phyloP scores from a whole-genome alignment of 2,797 vertebrate genomes.

The Pseudocheirus occidentalis region DNA sequence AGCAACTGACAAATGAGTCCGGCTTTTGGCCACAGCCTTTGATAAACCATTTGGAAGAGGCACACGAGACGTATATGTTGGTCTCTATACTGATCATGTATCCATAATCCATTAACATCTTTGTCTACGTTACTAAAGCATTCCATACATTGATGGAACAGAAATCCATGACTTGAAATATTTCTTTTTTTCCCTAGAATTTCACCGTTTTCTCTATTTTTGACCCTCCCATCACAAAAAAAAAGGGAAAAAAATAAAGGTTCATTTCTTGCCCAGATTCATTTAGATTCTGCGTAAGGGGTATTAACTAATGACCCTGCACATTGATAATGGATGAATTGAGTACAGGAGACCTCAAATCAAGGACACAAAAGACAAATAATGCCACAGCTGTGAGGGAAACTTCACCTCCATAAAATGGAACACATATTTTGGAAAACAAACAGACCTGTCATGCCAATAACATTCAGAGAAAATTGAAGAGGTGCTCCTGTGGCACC shows the following conservation, averaged over 20 bases:
- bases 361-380: constrained; percentile 64
- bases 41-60: constrained; percentile 75
- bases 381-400: constrained; percentile 56
- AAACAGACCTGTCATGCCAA: constrained; percentile 7
- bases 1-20: constrained; percentile 68
- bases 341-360: constrained; percentile 74
- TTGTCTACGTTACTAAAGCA: constrained; percentile 61
- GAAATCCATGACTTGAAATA: constrained; percentile 75
- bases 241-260: constrained; percentile 82
- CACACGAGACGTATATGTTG: constrained; percentile 58
- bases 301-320: constrained; percentile 79
- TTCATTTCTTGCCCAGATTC: constrained; percentile 76
- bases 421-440: constrained; percentile 63
- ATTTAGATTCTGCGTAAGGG: constrained; percentile 82
- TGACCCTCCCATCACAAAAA: constrained; percentile 66
- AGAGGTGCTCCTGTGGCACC: background rate
- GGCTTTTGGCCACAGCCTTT: constrained; percentile 73
- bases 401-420: constrained; percentile 53
- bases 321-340: constrained; percentile 75
- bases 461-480: background rate
- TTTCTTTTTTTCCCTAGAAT: constrained; percentile 69
- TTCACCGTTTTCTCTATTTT: constrained; percentile 80
- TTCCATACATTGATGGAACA: constrained; percentile 74
- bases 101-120: constrained; percentile 77
- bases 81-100: constrained; percentile 64